These are phyloP conservation scores for Neomonachus schauinslandi DNA, from an alignment of 2,113 vertebrate genomes.

Conservation along the genomic window DNA sequence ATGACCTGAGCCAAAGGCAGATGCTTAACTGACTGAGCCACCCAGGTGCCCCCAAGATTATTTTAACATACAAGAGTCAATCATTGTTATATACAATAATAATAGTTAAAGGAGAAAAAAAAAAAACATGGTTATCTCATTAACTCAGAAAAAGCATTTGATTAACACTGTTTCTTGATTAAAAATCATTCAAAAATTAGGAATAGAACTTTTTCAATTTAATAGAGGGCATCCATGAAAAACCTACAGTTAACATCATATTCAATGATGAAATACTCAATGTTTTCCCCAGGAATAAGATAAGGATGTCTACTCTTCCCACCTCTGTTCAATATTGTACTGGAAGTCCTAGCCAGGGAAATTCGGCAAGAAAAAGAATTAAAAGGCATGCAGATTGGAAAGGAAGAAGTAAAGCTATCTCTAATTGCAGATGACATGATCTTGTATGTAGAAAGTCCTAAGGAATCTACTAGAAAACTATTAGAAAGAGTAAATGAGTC, in stretches of 20 bases:
- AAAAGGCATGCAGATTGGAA: background rate
- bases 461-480: background rate
- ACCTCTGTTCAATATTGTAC: background rate
- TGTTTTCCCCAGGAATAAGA: background rate
- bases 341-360: background rate
- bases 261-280: background rate
- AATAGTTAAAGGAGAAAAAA: background rate
- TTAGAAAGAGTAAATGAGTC: conserved; percentile 20
- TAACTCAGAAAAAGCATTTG: background rate
- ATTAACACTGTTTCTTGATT: background rate
- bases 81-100: background rate
- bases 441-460: background rate
- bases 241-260: background rate
- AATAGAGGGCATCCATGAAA: background rate
- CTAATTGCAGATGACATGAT: background rate
- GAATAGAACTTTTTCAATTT: background rate
- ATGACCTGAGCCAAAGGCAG: too few relatives aligned
- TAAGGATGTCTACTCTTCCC: background rate
- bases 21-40: too few relatives aligned
- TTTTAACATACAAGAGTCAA: background rate
- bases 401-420: background rate
- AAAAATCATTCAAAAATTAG: background rate
- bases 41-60: background rate
- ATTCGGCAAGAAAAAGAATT: background rate
- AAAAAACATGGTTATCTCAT: background rate